Evolutionary conservation across 2,888 invertebrate genomes (phyloP).

Genomic region (Eristalis pertinax): DNA sequence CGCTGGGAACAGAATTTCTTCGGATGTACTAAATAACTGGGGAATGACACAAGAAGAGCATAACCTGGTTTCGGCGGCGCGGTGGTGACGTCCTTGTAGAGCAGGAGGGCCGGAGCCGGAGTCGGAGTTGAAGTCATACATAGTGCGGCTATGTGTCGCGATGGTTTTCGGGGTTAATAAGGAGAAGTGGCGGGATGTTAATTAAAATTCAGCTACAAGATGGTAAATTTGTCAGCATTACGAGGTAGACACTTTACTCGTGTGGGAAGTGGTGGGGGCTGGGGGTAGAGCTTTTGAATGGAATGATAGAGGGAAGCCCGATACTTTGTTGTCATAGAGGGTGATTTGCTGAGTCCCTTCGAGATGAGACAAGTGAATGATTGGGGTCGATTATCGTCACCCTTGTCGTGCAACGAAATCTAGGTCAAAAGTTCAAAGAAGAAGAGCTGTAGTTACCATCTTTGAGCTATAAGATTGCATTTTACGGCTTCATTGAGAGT

Average conservation of each 20-base stretch:
- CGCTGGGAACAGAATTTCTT: constrained; percentile 7
- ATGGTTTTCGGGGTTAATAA: constrained; percentile 32
- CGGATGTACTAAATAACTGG: constrained; percentile 36
- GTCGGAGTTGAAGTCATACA: constrained; percentile 35
- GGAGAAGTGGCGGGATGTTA: constrained; percentile 31
- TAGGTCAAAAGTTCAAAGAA: background rate
- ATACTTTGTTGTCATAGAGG: background rate
- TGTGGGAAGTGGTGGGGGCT: background rate
- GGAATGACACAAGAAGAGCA: constrained; percentile 38
- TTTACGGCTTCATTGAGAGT: background rate
- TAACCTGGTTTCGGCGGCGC: constrained; percentile 36
- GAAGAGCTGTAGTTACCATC: background rate
- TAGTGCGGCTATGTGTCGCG: constrained; percentile 30
- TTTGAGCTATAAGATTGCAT: background rate
- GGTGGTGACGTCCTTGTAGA: background rate
- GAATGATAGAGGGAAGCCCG: background rate
- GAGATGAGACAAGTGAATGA: background rate
- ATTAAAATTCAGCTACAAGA: constrained; percentile 56
- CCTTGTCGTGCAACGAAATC: background rate
- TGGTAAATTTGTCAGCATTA: constrained; percentile 48
- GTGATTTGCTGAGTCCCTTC: background rate
- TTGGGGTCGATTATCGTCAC: background rate
- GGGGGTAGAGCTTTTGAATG: constrained; percentile 29
- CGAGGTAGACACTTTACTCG: background rate
- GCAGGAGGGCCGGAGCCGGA: background rate